These are phyloP conservation scores for Cyprinodon variegatus DNA, from an alignment of 2,113 vertebrate genomes.

Conservation along the genomic window DNA sequence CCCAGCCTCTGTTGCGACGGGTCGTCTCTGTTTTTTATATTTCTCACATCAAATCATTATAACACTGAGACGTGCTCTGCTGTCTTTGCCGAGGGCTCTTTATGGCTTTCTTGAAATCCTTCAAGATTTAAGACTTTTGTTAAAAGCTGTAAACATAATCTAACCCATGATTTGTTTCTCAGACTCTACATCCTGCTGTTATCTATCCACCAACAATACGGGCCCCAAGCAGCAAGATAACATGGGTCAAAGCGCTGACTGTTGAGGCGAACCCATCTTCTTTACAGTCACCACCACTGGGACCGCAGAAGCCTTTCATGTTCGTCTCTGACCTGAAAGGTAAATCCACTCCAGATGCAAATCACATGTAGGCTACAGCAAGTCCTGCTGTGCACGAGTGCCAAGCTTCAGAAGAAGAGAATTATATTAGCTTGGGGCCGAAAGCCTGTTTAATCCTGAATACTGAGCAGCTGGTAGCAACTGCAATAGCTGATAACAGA, in stretches of 20 bases:
- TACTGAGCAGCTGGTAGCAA: conserved; percentile 5
- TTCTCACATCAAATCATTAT: conserved; percentile 13
- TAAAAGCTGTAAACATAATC: conserved; percentile 45
- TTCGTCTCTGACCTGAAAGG: conserved; percentile 65
- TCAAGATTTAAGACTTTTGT: conserved; percentile 50
- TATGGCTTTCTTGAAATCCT: conserved; percentile 33
- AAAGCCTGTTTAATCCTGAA: conserved; percentile 28
- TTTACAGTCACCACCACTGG: conserved; percentile 49
- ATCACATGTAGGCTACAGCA: conserved; percentile 40
- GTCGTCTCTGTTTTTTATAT: neutral
- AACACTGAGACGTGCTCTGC: conserved; percentile 12
- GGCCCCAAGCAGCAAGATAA: conserved; percentile 49
- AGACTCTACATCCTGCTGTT: conserved; percentile 45
- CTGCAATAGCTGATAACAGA: neutral
- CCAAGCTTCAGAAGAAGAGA: conserved; percentile 25
- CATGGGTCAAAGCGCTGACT: conserved; percentile 66
- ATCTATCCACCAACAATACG: conserved; percentile 35
- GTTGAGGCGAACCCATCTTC: conserved; percentile 49
- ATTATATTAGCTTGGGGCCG: conserved; percentile 9
- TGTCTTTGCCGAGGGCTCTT: conserved; percentile 39
- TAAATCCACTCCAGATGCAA: conserved; percentile 54
- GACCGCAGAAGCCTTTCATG: conserved; percentile 53
- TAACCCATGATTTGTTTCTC: conserved; percentile 36
- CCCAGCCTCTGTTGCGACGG: conserved; percentile 4
- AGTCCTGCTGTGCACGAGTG: conserved; percentile 15